Base-by-base conservation (phyloP, 2,113 vertebrate genomes). In the Donacobius atricapilla region DNA sequence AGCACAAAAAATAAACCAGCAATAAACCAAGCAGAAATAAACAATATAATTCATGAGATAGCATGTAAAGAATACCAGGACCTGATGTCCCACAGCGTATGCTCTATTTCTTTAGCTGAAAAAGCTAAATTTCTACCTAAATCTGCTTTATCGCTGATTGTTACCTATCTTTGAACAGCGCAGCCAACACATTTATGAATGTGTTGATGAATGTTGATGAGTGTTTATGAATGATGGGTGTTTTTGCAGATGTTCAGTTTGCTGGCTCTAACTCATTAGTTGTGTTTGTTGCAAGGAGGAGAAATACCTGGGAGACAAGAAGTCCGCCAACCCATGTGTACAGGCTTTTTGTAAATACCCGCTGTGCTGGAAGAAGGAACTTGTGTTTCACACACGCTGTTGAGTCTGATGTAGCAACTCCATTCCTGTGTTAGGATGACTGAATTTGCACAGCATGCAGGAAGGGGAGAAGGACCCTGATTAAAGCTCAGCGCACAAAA, bases 1-100 rank as follows among this genome's bases (percentile, higher is more conserved):
- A 84, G 40, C 27, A 45, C 15, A 71, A 64, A 82, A 85, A 61
- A 28, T 64, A 64, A 44, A n/a, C 17, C 54, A 82, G 19, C 14
- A 15, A n/a, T 79, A 77, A 88, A 51, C 53, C n/a, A 48, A 56
- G 45, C 10, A 72, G 64, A 75, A 90, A 44, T 50, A 93, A 89
- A 13, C 40, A 60, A 8, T n/a, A 10, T 60, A 58, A 65, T 85
- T 87, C 6, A 35, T 70, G 10, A 39, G 3, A 2, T 83, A 33
- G 15, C 17, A 23, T 37, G 10, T 57, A 33, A 81, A 57, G 60
- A 47, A 63, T 45, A 39, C 21, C 13, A 57, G 27, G 15, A 66
- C 15, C 13, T 65, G 35, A 24, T 87, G 21, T 86, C 35, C 56
- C 7, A 3, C 33, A 72, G 24, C 27, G 12, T 25, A 28, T 57